Conservation (phyloP, 2,888 invertebrate genomes). For the Minunthozetes semirufus region DNA sequence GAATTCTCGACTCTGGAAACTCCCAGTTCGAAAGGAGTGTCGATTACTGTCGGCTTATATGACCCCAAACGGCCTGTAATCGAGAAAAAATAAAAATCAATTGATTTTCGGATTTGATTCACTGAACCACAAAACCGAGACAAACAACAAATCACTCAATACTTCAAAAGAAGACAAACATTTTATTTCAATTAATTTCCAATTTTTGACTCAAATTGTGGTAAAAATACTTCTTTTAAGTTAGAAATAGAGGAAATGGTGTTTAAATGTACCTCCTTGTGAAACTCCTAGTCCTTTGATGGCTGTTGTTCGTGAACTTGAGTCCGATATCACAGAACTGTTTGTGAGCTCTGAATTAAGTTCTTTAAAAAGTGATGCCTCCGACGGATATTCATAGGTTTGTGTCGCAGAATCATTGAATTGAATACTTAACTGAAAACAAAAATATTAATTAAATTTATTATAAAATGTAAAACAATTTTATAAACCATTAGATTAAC, state of each 20-base stretch:
- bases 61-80: conserved; percentile 31
- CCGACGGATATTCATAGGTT: conserved; percentile 89
- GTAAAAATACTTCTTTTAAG: too few species aligned
- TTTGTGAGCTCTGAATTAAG: neutral
- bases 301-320: neutral
- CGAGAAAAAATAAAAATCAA: neutral
- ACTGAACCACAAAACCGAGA: neutral
- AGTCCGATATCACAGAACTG: conserved; percentile 21
- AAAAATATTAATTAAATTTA: neutral
- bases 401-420: conserved; percentile 81
- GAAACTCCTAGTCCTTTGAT: conserved; percentile 3
- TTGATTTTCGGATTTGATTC: neutral
- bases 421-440: conserved; percentile 71
- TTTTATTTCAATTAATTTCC: too few species aligned
- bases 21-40: conserved; percentile 27
- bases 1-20: neutral
- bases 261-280: too few species aligned
- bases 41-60: conserved; percentile 32
- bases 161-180: too few species aligned
- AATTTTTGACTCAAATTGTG: too few species aligned
- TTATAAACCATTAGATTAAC: too few species aligned
- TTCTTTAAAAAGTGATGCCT: conserved; percentile 69
- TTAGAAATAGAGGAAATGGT: too few species aligned
- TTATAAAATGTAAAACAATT: too few species aligned
- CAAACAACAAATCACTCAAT: too few species aligned